Conservation (phyloP, 2,113 vertebrate species). For the Crotalus tigris region DNA sequence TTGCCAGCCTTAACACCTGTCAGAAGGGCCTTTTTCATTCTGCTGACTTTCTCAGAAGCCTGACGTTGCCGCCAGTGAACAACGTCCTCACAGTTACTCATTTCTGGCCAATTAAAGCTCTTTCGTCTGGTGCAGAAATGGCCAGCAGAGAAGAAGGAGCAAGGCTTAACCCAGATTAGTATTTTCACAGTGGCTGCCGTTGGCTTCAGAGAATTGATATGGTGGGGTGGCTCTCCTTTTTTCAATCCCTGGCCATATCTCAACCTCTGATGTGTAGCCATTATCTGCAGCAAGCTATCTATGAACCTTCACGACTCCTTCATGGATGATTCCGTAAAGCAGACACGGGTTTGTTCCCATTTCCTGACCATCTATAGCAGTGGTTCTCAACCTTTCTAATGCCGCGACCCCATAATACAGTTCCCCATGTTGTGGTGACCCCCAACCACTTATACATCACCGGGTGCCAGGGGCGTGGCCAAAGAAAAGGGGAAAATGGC, state of each 20-base stretch:
- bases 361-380: fast-evolving
- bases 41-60: not conserved
- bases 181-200: not conserved
- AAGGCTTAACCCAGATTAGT: not conserved
- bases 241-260: not conserved
- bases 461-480: no score
- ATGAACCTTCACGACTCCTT: not conserved
- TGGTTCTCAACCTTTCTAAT: no score
- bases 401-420: no score
- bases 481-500: no score
- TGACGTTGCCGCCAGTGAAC: not conserved
- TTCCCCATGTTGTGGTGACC: no score
- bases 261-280: no score
- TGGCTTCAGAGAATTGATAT: not conserved
- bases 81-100: not conserved
- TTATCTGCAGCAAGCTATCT: no score
- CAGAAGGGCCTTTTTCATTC: not conserved
- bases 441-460: no score
- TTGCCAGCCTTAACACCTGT: not conserved
- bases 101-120: not conserved
- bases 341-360: fast-evolving
- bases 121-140: not conserved
- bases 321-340: fast-evolving
- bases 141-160: not conserved
- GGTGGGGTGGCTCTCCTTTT: not conserved